Base-by-base conservation (phyloP, 2,113 vertebrate species). In the Gallinago undulata region DNA sequence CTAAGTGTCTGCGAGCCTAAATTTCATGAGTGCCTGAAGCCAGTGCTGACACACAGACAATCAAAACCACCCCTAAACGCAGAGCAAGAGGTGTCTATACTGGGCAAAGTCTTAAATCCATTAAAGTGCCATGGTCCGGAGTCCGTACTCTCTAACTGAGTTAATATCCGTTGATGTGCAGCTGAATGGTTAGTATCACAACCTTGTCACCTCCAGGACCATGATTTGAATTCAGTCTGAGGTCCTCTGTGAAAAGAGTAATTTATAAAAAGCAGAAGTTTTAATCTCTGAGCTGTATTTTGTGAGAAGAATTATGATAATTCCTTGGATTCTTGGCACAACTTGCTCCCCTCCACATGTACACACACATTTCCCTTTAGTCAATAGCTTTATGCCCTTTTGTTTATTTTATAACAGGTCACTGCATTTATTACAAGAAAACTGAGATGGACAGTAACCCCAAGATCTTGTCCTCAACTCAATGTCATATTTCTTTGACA, bases 11-110 rank as follows among this genome's bases (percentile, higher is more conserved):
- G 39, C 89, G 63, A 87, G 84, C 85, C 92, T 74, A 63, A 81
- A 94, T 95, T 98, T 97, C 75, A 2, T 33, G 80, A 92, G 43
- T 85, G 78, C 93, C 81, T 89, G 93, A 94, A 97, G 92, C 88
- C 92, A 97, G 79, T 95, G n/a, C 69, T 97, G 95, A 95, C 78
- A 97, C 66, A 89, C 12, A 96, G 94, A 94, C 94, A 96, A 95
- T 93, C 93, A 97, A 95, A 97, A 84, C 24, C 50, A 83, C 82
- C 63, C 62, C 69, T 93, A 84, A 92, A 82, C 87, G 94, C 85
- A 86, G 91, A 80, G 64, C 19, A 81, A 89, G 78, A 83, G 14
- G 39, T 74, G 53, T 88, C 62, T 83, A 72, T 66, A 90, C 81
- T 85, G 63, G 57, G n/a, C 63, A 89, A 95, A 87, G 81, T 96